Conservation (phyloP, 2,113 vertebrate genomes). For the Rhinoderma darwinii region DNA sequence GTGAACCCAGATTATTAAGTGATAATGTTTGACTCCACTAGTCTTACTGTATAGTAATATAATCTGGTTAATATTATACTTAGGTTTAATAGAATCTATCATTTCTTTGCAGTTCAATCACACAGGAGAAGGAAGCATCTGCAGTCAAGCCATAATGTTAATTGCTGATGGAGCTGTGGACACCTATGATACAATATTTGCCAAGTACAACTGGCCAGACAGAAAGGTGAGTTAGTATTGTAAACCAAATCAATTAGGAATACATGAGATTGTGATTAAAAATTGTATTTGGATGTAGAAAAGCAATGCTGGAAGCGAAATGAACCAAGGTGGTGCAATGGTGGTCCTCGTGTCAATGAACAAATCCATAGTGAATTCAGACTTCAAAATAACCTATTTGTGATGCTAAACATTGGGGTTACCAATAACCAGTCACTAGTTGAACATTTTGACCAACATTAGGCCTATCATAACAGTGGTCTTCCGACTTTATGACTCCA, state of each 20-base stretch:
- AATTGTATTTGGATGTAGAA: background rate
- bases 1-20: background rate
- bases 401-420: no score
- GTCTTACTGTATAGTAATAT: background rate
- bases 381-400: no score
- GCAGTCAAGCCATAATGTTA: constrained; percentile 98
- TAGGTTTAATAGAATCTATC: background rate
- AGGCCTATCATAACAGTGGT: no score
- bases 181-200: constrained; percentile 93
- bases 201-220: constrained; percentile 97
- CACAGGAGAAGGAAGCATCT: constrained; percentile 94
- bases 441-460: no score
- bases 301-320: background rate
- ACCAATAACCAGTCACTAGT: no score
- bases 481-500: no score
- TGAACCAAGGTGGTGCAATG: background rate
- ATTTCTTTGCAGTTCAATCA: constrained; percentile 87
- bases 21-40: background rate
- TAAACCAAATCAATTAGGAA: background rate
- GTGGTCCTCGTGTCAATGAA: no score
- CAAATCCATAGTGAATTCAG: no score
- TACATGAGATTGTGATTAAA: background rate
- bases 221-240: constrained; percentile 81
- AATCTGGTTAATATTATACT: background rate
- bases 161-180: constrained; percentile 97